Percentiles rank a stretch among this genome's conserved stretches.
These are phyloP conservation scores for Tor tambroides DNA, from an alignment of 2,113 vertebrate species.

Conservation along the genomic window DNA sequence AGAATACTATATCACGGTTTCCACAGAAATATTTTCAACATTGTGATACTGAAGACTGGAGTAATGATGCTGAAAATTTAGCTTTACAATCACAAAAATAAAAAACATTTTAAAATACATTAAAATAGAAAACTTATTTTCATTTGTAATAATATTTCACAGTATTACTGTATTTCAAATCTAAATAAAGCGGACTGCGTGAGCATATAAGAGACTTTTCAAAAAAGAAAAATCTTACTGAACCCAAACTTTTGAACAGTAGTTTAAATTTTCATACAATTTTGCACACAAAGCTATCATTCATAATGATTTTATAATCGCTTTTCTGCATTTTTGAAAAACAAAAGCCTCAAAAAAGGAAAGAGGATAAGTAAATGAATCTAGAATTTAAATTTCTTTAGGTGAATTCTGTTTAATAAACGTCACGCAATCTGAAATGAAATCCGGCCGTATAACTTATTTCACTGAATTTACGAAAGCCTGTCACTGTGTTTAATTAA, in stretches of 20 bases:
- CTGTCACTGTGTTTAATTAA: background rate
- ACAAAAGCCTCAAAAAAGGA: background rate
- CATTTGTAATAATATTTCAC: conserved; percentile 16
- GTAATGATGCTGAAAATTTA: background rate
- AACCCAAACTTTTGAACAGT: background rate
- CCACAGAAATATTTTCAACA: background rate
- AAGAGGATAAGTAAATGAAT: background rate
- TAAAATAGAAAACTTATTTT: background rate
- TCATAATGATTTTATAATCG: background rate
- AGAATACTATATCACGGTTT: background rate
- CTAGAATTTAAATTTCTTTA: background rate
- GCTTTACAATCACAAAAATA: too few species aligned
- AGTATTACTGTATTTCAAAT: conserved; percentile 25
- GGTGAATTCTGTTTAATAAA: background rate
- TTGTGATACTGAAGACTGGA: background rate
- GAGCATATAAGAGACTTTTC: background rate
- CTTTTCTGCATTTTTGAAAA: background rate
- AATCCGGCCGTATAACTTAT: background rate
- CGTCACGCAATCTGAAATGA: background rate
- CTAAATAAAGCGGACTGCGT: background rate
- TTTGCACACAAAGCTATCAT: background rate
- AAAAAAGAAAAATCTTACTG: background rate
- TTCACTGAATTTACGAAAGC: background rate
- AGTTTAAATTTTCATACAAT: background rate
- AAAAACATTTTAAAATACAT: too few species aligned